These are phyloP conservation scores for Hyaena hyaena DNA, from an alignment of 2,113 vertebrate species.

Conservation along the genomic window DNA sequence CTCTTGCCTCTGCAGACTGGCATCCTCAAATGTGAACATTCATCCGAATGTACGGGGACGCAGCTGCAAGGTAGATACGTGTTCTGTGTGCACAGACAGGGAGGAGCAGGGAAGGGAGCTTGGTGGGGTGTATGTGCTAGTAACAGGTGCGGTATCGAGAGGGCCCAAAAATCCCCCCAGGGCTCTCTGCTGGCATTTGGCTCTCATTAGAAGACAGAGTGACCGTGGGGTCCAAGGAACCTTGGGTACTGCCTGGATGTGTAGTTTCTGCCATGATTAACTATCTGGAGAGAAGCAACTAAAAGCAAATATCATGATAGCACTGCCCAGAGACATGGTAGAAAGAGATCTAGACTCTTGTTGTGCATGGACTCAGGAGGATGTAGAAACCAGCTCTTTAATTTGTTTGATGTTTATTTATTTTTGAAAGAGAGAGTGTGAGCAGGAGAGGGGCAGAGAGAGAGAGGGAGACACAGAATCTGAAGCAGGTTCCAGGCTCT, in stretches of 20 bases:
- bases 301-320: background rate
- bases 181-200: background rate
- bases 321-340: background rate
- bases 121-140: background rate
- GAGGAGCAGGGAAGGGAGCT: background rate
- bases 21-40: background rate
- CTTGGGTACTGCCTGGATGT: background rate
- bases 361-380: background rate
- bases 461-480: no score
- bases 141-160: background rate
- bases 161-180: background rate
- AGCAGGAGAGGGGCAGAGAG: no score
- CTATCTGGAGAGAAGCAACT: constrained; percentile 10
- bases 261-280: background rate
- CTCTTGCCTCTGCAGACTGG: background rate
- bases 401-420: background rate
- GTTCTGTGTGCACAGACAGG: background rate
- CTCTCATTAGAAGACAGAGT: background rate
- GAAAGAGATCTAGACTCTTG: background rate
- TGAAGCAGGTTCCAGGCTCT: no score
- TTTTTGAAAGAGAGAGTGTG: no score
- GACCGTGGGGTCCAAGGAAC: background rate
- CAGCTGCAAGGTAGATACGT: background rate
- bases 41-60: background rate
- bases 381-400: background rate